Conservation (phyloP, 2,888 invertebrate genomes). For the Heteromurus nitidus region DNA sequence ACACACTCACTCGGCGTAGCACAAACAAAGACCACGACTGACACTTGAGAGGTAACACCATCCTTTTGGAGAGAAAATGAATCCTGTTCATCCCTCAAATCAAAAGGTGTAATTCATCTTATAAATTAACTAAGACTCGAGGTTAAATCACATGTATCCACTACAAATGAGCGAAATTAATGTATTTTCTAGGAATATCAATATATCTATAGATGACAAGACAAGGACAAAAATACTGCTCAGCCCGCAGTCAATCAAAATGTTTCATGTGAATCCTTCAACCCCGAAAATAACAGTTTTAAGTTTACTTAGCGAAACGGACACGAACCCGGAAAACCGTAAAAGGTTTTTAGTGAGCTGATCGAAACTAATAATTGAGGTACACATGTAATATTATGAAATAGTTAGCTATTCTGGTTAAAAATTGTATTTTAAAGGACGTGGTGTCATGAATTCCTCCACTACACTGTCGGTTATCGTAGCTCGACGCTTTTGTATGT, state of each 20-base stretch:
- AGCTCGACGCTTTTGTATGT: conserved; percentile 88
- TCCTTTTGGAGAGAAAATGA: too few species aligned
- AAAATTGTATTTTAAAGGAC: conserved; percentile 81
- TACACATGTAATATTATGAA: too few species aligned
- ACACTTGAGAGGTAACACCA: too few species aligned
- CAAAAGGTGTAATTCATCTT: too few species aligned
- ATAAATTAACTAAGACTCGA: too few species aligned
- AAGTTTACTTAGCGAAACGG: not conserved
- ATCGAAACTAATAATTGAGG: conserved; percentile 1
- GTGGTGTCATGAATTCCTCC: conserved; percentile 87
- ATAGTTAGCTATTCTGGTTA: too few species aligned
- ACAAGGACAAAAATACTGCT: conserved; percentile 43
- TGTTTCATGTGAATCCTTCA: conserved; percentile 5
- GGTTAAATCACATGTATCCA: too few species aligned
- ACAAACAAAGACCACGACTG: too few species aligned
- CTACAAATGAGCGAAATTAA: not conserved
- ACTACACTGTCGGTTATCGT: conserved; percentile 90
- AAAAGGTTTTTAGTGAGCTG: too few species aligned
- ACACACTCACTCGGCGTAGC: too few species aligned
- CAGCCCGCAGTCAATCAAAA: not conserved
- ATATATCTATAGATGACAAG: not conserved
- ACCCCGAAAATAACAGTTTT: not conserved
- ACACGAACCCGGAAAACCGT: too few species aligned
- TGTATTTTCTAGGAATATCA: not conserved
- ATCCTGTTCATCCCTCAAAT: too few species aligned